Conservation (phyloP, 2,113 vertebrate species). For the Chelonoidis abingdonii region DNA sequence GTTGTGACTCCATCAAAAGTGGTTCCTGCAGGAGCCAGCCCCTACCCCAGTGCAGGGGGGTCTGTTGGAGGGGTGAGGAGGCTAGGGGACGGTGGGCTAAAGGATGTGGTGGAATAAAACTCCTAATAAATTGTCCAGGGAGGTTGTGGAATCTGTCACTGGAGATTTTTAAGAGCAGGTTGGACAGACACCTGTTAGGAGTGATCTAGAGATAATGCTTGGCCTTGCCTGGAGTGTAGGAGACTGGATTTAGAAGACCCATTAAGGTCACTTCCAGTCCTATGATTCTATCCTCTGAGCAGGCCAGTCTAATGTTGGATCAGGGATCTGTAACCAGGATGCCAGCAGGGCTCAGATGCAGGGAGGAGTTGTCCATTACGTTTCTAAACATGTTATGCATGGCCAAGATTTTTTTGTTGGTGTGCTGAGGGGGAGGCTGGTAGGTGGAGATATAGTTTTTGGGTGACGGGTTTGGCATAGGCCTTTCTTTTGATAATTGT, state of each 20-base stretch:
- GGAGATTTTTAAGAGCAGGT: no score
- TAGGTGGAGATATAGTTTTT: not conserved
- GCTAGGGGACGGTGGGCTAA: not conserved
- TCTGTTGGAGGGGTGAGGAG: not conserved
- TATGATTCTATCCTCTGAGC: not conserved
- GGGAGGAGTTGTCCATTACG: constrained; percentile 39
- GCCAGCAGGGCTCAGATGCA: constrained; percentile 20
- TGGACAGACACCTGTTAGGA: no score
- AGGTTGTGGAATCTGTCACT: not conserved
- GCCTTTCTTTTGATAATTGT: constrained; percentile 48
- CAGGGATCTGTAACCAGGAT: accelerated
- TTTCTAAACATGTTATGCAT: constrained; percentile 63
- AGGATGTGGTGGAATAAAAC: not conserved
- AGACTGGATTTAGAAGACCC: no score
- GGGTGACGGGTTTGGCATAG: constrained; percentile 16
- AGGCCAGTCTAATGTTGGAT: not conserved
- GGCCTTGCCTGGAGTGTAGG: no score
- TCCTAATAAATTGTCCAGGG: not conserved
- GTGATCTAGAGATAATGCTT: not conserved
- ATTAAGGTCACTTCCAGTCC: no score
- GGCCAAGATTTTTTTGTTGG: constrained; percentile 61
- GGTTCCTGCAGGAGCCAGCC: no score
- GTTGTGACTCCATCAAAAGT: no score
- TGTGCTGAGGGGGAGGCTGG: not conserved
- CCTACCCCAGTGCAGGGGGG: accelerated